Evolutionary conservation across 2,888 invertebrate genomes (phyloP).

Genomic region (Stegophylla sp.): DNA sequence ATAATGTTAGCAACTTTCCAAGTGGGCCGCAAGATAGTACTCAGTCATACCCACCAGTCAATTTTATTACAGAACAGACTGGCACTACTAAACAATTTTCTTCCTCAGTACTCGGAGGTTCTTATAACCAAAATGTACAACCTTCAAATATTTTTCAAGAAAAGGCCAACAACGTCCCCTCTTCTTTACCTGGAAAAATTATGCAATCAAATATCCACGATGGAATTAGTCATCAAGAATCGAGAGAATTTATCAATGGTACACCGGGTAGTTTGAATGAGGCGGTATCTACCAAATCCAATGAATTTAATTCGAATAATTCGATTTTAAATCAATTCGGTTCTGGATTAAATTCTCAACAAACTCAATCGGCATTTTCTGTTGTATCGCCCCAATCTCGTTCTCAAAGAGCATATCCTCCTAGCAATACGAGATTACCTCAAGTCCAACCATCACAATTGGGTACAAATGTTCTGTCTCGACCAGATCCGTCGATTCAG

Average conservation of each 20-base stretch:
- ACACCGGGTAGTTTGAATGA: conserved; percentile 16
- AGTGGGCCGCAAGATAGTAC: conserved; percentile 21
- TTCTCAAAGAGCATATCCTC: conserved; percentile 27
- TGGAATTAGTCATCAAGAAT: conserved; percentile 31
- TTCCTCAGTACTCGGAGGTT: conserved; percentile 1
- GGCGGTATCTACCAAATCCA: background rate
- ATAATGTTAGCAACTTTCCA: conserved; percentile 10
- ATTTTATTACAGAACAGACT: conserved; percentile 25
- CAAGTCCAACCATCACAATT: conserved; percentile 8
- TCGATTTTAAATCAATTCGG: conserved; percentile 38
- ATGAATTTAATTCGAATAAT: conserved; percentile 4
- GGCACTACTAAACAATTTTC: conserved; percentile 33
- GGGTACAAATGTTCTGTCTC: background rate
- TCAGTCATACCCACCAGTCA: conserved; percentile 10
- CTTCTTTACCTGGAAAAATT: conserved; percentile 4
- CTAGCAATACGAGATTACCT: background rate
- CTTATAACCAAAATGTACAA: conserved; percentile 21
- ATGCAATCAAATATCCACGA: conserved; percentile 27
- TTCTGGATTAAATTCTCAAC: conserved; percentile 44
- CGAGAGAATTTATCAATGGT: conserved; percentile 25
- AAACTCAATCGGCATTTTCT: conserved; percentile 46
- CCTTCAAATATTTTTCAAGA: conserved; percentile 18
- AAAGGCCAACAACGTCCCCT: background rate
- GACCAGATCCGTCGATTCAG: background rate
- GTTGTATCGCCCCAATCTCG: conserved; percentile 41